Conservation (phyloP, 1,140 invertebrate genomes). For the Amyelois transitella region DNA sequence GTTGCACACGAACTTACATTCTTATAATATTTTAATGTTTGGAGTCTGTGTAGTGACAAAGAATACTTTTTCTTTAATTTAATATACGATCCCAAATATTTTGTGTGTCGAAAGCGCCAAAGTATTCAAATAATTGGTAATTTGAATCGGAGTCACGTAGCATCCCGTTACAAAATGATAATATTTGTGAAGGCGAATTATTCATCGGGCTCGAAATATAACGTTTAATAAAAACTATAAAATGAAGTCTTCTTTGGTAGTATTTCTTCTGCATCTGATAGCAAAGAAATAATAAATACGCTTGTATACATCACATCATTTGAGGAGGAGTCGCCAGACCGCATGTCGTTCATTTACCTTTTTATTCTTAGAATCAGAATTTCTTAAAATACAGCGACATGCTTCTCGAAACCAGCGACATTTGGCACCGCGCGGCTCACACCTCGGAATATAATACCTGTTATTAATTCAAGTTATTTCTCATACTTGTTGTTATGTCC, state of each 20-base stretch:
- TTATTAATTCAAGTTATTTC: not conserved
- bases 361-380: conserved; percentile 19
- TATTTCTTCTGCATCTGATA: not conserved
- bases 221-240: no score
- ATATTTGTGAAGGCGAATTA: not conserved
- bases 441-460: not conserved
- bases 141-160: not conserved
- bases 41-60: no score
- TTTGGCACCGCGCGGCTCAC: conserved; percentile 19
- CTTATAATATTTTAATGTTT: no score
- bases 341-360: conserved; percentile 23
- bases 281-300: not conserved
- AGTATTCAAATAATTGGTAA: not conserved
- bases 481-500: not conserved
- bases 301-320: not conserved
- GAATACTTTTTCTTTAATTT: no score
- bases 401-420: conserved; percentile 9
- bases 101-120: no score
- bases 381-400: conserved; percentile 14
- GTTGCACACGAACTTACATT: no score
- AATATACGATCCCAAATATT: no score
- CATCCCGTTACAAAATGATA: not conserved
- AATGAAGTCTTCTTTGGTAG: not conserved
- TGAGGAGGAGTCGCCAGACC: not conserved
- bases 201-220: no score